phyloP scores from a whole-genome alignment of 2,797 vertebrate genomes.

The Xiphophorus birchmanni region DNA sequence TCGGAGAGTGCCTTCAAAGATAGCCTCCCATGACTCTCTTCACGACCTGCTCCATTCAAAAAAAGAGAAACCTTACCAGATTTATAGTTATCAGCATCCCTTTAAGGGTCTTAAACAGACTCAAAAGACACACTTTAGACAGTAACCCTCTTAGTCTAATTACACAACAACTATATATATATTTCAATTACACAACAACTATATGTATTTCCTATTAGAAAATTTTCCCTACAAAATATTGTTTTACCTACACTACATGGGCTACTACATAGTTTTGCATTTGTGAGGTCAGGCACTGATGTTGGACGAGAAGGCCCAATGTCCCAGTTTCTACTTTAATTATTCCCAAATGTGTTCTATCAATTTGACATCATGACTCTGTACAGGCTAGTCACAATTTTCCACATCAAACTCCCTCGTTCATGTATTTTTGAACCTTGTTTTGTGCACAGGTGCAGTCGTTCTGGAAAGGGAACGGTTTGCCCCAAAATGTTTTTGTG shows the following conservation, averaged over 20 bases:
- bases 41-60: not conserved
- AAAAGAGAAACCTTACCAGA: not conserved
- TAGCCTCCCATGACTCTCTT: not conserved
- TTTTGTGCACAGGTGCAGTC: not conserved
- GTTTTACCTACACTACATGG: no score
- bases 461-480: not conserved
- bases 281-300: not conserved
- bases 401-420: not conserved
- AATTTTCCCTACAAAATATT: not conserved
- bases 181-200: not conserved
- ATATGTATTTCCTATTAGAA: not conserved
- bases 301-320: not conserved
- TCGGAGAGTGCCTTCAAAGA: not conserved
- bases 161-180: not conserved
- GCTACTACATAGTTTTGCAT: not conserved
- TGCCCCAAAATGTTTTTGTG: not conserved
- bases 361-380: not conserved
- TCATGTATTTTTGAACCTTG: not conserved
- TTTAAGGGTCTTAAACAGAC: not conserved
- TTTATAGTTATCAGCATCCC: not conserved
- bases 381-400: not conserved
- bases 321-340: not conserved
- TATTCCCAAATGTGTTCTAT: not conserved
- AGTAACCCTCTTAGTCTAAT: not conserved
- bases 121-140: not conserved